Evolutionary conservation across 2,888 invertebrate species (phyloP).

Genomic region (Pristionchus japonicus): DNA sequence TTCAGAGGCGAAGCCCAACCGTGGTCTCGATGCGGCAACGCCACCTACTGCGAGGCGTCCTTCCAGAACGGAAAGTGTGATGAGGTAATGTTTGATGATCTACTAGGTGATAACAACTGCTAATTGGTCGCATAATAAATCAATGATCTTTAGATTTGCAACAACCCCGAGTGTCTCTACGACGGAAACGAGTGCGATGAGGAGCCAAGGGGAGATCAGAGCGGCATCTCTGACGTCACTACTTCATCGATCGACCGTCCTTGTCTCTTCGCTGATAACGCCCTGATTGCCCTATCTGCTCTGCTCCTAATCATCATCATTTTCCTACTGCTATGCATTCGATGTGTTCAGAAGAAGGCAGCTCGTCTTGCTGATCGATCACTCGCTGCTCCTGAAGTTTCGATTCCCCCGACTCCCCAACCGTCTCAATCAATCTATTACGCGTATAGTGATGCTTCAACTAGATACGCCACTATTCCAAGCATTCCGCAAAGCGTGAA

Average conservation of each 20-base stretch:
- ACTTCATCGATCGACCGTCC: neutral
- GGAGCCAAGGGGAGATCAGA: neutral
- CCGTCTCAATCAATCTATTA: neutral
- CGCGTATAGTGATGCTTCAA: neutral
- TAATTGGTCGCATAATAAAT: neutral
- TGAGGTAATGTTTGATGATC: neutral
- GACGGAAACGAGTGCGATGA: neutral
- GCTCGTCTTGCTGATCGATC: too few relatives aligned
- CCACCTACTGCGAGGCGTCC: neutral
- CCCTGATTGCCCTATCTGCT: too few relatives aligned
- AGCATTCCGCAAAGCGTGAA: neutral
- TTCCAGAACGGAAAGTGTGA: slow-evolving; percentile 20
- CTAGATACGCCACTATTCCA: neutral
- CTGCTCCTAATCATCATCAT: too few relatives aligned
- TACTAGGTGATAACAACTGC: neutral
- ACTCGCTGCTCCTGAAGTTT: neutral
- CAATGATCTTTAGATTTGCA: neutral
- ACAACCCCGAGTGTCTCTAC: neutral
- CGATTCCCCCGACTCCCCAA: neutral
- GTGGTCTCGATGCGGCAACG: neutral
- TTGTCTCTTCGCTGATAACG: too few relatives aligned
- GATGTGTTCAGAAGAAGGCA: neutral
- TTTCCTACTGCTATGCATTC: neutral
- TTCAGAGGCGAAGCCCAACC: neutral
- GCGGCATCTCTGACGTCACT: neutral